phyloP scores from a whole-genome alignment of 2,888 invertebrate genomes.

The Napeogenes sylphis region DNA sequence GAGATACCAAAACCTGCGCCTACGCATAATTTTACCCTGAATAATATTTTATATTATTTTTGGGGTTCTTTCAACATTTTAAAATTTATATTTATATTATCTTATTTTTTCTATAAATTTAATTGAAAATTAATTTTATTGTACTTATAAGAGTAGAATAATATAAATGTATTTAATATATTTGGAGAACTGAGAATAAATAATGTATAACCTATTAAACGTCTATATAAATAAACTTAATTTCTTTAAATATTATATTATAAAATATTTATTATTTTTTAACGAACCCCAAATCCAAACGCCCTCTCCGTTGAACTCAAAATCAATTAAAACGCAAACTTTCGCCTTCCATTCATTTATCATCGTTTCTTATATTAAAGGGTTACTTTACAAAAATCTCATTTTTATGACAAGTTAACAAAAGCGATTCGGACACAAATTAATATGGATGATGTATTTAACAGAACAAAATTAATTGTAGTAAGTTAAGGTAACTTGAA shows the following conservation, averaged over 20 bases:
- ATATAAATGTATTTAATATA: no score
- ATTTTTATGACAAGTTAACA: constrained; percentile 40
- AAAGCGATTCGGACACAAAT: constrained; percentile 37
- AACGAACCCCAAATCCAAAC: constrained; percentile 13
- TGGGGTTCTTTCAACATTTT: neutral
- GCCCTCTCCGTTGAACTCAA: constrained; percentile 33
- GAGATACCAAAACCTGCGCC: constrained; percentile 14
- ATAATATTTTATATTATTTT: neutral
- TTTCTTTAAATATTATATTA: no score
- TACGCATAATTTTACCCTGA: constrained; percentile 13
- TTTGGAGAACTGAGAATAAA: no score
- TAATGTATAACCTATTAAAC: no score
- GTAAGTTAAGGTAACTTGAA: constrained; percentile 7
- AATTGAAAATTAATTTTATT: no score
- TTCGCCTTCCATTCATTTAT: constrained; percentile 39
- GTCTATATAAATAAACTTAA: no score
- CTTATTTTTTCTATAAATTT: no score
- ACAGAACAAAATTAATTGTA: no score
- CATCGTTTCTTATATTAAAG: constrained; percentile 34
- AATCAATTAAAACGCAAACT: constrained; percentile 43
- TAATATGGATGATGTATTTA: constrained; percentile 34
- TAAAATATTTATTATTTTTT: neutral
- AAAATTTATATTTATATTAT: no score
- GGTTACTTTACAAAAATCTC: constrained; percentile 37
- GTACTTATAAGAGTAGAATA: no score